phyloP scores from a whole-genome alignment of 2,888 invertebrate genomes.

The Heliconius charithonia region DNA sequence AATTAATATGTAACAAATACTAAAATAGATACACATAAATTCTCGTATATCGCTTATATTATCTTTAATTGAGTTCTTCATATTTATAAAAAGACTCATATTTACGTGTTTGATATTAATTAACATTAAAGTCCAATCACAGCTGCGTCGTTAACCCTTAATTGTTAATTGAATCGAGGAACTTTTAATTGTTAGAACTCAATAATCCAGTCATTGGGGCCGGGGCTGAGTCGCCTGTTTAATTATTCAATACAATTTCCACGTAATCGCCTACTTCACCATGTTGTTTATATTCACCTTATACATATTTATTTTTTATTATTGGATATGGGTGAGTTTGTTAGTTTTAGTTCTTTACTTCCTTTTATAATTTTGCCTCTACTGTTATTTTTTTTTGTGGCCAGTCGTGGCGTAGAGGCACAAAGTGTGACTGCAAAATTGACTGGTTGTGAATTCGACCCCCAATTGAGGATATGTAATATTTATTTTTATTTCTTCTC shows the following conservation, averaged over 20 bases:
- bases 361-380: neutral
- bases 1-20: neutral
- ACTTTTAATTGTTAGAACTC: slow-evolving; percentile 70
- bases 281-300: slow-evolving; percentile 29
- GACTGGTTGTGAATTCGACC: no score
- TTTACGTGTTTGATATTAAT: slow-evolving; percentile 59
- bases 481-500: no score
- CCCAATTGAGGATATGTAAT: no score
- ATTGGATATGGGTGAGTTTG: neutral
- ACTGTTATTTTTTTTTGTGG: neutral
- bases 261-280: slow-evolving; percentile 53
- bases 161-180: slow-evolving; percentile 68
- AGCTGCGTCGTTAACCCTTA: slow-evolving; percentile 63
- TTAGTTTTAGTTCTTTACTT: neutral
- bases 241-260: slow-evolving; percentile 69
- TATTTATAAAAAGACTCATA: slow-evolving; percentile 50
- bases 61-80: slow-evolving; percentile 16
- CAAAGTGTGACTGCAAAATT: no score
- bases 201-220: slow-evolving; percentile 63
- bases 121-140: slow-evolving; percentile 65
- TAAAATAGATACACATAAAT: neutral
- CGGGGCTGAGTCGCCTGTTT: slow-evolving; percentile 55
- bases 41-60: neutral
- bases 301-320: slow-evolving; percentile 11
- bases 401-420: no score